These are phyloP conservation scores for Amaurobius ferox DNA, from an alignment of 2,888 invertebrate species.

Conservation along the genomic window DNA sequence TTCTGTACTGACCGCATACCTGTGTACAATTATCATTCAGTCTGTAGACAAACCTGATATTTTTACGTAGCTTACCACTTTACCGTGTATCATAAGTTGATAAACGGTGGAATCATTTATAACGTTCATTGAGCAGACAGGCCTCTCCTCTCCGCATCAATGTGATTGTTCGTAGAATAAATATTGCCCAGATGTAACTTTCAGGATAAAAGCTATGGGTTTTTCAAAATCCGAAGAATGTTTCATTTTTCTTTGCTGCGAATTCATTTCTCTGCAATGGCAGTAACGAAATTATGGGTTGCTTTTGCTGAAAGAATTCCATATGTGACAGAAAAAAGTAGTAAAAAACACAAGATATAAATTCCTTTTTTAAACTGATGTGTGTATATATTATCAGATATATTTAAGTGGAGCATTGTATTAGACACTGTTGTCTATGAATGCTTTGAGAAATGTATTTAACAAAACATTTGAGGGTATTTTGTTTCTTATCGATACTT, in stretches of 20 bases:
- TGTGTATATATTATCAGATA: too few relatives aligned
- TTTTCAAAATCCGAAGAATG: conserved; percentile 33
- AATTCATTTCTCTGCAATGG: conserved; percentile 38
- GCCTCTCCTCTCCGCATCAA: background rate
- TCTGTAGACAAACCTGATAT: conserved; percentile 25
- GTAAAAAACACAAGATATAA: too few relatives aligned
- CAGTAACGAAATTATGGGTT: conserved; percentile 33
- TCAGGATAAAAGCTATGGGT: conserved; percentile 40
- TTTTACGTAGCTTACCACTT: background rate
- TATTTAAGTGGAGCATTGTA: too few relatives aligned
- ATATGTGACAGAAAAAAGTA: too few relatives aligned
- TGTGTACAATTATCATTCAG: too few relatives aligned
- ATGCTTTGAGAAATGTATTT: too few relatives aligned
- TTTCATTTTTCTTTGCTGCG: conserved; percentile 45
- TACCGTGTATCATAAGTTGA: conserved; percentile 38
- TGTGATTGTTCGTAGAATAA: conserved; percentile 18
- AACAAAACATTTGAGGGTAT: too few relatives aligned
- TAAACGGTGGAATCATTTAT: conserved; percentile 38
- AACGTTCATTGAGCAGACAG: conserved; percentile 38
- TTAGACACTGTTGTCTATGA: too few relatives aligned
- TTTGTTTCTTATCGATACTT: too few relatives aligned
- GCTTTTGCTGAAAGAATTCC: too few relatives aligned
- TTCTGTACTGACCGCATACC: too few relatives aligned
- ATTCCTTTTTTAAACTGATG: too few relatives aligned
- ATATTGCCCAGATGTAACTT: conserved; percentile 30